These are phyloP conservation scores for Oscheius sp. DNA, from an alignment of 2,888 invertebrate genomes.

Conservation along the genomic window DNA sequence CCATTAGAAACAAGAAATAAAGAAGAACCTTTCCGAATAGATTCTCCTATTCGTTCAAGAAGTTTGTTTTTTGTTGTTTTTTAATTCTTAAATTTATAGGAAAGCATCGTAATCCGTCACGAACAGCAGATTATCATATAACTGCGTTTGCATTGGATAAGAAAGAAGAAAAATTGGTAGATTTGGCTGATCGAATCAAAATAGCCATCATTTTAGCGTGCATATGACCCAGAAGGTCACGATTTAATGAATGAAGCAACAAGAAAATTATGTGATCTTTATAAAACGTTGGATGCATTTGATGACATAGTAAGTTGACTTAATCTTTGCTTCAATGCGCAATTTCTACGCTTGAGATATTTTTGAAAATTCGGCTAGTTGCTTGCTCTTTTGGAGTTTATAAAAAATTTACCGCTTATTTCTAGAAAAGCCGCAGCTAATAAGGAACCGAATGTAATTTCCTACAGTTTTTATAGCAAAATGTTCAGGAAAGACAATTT, in stretches of 20 bases:
- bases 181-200: background rate
- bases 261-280: background rate
- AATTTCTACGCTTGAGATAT: background rate
- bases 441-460: too few species aligned
- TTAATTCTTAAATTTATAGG: too few species aligned
- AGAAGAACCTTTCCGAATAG: background rate
- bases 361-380: too few species aligned
- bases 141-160: conserved; percentile 1
- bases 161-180: conserved; percentile 2
- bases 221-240: conserved; percentile 9
- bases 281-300: background rate
- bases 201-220: background rate
- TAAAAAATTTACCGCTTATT: too few species aligned
- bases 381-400: too few species aligned
- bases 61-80: too few species aligned
- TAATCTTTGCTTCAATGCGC: background rate
- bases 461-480: too few species aligned
- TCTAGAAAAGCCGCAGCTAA: too few species aligned
- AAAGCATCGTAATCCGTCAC: too few species aligned
- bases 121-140: background rate
- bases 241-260: conserved; percentile 11
- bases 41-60: conserved; percentile 15
- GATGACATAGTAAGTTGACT: conserved; percentile 1
- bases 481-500: background rate
- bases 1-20: background rate